phyloP scores from a whole-genome alignment of 2,113 vertebrate genomes.

The Prinia subflava region DNA sequence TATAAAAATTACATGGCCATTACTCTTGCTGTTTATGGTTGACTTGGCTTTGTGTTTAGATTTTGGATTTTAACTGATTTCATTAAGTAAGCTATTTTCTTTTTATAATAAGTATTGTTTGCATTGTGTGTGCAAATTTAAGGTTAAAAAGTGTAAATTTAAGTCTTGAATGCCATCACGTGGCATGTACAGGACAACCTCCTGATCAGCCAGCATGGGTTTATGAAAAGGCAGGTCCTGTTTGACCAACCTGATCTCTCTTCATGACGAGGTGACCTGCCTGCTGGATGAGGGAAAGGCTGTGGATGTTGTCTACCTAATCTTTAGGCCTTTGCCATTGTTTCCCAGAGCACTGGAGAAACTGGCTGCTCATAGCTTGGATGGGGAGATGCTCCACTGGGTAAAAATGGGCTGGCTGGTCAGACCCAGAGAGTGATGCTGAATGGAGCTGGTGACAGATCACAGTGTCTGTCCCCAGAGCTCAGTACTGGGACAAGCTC shows the following conservation, averaged over 20 bases:
- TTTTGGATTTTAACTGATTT: conserved; percentile 25
- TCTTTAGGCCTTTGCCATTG: background rate
- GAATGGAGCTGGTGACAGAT: background rate
- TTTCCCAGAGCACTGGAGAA: background rate
- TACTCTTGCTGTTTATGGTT: conserved; percentile 15
- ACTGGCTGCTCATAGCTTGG: background rate
- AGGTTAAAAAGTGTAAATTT: background rate
- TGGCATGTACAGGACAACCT: background rate
- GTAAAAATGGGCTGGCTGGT: background rate
- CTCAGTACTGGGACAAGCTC: background rate
- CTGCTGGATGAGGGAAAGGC: background rate
- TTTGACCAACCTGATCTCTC: background rate
- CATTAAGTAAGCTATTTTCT: background rate
- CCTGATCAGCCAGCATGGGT: background rate
- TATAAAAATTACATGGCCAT: background rate
- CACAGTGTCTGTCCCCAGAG: background rate
- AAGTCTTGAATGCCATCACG: background rate
- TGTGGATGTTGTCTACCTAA: background rate
- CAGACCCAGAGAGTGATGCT: background rate
- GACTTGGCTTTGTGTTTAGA: conserved; percentile 23
- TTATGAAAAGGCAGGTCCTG: background rate
- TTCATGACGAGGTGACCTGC: background rate
- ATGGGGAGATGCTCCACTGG: background rate
- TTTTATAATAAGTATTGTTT: background rate
- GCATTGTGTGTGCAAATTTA: background rate